A percentile compares a stretch with the other conserved stretches of the same genome.
phyloP scores from a whole-genome alignment of 2,797 vertebrate species.

The Falco biarmicus region DNA sequence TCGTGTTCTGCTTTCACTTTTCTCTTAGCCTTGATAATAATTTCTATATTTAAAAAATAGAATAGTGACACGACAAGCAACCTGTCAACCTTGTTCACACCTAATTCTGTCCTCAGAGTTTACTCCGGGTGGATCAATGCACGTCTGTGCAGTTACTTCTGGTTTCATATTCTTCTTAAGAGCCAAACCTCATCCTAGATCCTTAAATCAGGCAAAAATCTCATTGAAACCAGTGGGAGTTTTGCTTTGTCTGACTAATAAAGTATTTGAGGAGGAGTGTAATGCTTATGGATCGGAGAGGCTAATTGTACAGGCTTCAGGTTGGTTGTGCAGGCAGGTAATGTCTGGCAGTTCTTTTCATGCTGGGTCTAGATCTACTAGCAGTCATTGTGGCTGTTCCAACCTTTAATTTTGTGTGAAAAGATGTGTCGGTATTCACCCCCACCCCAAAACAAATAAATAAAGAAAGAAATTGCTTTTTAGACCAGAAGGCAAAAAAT shows the following conservation, averaged over 20 bases:
- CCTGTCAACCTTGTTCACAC: background rate
- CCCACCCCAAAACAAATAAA: rapidly evolving
- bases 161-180: background rate
- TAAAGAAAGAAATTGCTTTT: rapidly evolving
- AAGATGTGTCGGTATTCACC: background rate
- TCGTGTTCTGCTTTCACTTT: background rate
- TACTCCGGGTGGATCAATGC: background rate
- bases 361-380: background rate
- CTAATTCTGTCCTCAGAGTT: background rate
- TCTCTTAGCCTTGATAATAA: background rate
- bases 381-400: background rate
- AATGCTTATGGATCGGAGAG: background rate
- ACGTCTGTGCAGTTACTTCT: background rate
- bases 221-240: background rate
- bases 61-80: background rate
- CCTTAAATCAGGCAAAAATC: background rate
- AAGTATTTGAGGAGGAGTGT: background rate
- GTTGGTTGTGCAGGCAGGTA: background rate
- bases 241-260: background rate
- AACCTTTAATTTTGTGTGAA: background rate
- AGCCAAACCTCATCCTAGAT: background rate
- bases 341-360: background rate
- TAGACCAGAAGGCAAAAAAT: background rate
- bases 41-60: background rate
- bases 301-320: background rate